A percentile compares a stretch with the other conserved stretches of the same genome.
Conservation (phyloP, 1,140 invertebrate species). For the Pygmarrhopalites habei region DNA sequence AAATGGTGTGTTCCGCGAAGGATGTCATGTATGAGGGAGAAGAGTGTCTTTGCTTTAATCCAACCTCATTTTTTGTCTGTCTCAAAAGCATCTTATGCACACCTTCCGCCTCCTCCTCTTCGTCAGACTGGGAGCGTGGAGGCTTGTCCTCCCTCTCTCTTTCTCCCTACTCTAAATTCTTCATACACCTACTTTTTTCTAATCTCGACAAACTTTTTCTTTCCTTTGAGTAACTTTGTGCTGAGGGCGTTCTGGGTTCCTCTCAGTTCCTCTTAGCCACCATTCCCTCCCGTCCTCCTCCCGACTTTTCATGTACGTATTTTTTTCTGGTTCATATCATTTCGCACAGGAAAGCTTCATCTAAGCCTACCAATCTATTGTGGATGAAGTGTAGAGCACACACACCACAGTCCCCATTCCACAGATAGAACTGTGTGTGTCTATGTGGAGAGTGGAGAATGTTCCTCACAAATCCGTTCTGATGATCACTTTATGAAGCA, state of each 20-base stretch:
- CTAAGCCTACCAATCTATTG: constrained; percentile 9
- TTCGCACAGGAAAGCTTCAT: constrained; percentile 1
- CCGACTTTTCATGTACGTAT: not conserved
- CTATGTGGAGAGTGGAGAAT: not conserved
- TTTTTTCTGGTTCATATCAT: not conserved
- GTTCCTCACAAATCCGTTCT: not conserved
- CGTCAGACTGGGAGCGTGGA: too few relatives aligned
- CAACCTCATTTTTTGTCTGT: constrained; percentile 6
- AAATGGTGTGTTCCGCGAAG: not conserved
- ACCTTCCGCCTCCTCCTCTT: not conserved
- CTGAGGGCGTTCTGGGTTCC: not conserved
- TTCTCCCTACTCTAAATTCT: constrained; percentile 7
- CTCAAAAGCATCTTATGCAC: not conserved
- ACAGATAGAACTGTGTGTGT: too few relatives aligned
- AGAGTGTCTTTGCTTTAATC: constrained; percentile 13
- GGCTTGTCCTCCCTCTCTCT: not conserved
- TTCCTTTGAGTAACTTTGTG: constrained; percentile 13
- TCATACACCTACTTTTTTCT: constrained; percentile 14
- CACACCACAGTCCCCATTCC: too few relatives aligned
- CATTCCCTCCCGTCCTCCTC: not conserved
- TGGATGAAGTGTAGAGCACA: not conserved
- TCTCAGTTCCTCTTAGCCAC: not conserved
- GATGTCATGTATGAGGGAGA: constrained; percentile 7
- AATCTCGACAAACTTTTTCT: constrained; percentile 10
- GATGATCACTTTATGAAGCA: too few relatives aligned